Evolutionary conservation across 2,888 invertebrate species (phyloP).

Genomic region (Pandemis cinnamomeana): DNA sequence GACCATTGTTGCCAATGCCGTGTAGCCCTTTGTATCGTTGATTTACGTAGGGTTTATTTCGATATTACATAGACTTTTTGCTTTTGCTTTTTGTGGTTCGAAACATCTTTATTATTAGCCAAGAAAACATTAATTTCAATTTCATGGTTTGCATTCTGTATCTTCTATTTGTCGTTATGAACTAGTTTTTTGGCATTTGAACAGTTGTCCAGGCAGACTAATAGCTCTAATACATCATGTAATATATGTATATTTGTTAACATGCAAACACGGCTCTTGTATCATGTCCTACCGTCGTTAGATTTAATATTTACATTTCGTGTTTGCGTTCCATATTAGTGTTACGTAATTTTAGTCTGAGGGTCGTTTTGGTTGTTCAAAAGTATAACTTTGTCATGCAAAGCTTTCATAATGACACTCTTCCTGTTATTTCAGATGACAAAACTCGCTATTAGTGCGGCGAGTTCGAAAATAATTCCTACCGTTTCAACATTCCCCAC

Average conservation of each 20-base stretch:
- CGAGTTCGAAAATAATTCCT: conserved; percentile 57
- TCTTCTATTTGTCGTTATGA: neutral
- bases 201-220: conserved; percentile 2
- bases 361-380: conserved; percentile 52
- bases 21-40: conserved; percentile 21
- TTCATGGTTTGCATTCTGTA: no score
- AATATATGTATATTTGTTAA: neutral
- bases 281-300: conserved; percentile 22
- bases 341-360: conserved; percentile 46
- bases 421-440: conserved; percentile 66
- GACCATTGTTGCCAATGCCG: conserved; percentile 48
- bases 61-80: conserved; percentile 10
- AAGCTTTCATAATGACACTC: conserved; percentile 60
- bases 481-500: conserved; percentile 56
- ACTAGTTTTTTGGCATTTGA: neutral
- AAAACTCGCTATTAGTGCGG: conserved; percentile 57
- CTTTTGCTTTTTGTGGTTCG: conserved; percentile 1
- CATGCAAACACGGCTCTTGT: neutral
- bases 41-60: conserved; percentile 18
- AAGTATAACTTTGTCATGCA: conserved; percentile 61
- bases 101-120: neutral
- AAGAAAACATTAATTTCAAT: neutral
- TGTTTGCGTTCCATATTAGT: conserved; percentile 36
- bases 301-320: conserved; percentile 37
- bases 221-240: neutral